Base-by-base conservation (phyloP, 2,113 vertebrate genomes). In the Promerops cafer region DNA sequence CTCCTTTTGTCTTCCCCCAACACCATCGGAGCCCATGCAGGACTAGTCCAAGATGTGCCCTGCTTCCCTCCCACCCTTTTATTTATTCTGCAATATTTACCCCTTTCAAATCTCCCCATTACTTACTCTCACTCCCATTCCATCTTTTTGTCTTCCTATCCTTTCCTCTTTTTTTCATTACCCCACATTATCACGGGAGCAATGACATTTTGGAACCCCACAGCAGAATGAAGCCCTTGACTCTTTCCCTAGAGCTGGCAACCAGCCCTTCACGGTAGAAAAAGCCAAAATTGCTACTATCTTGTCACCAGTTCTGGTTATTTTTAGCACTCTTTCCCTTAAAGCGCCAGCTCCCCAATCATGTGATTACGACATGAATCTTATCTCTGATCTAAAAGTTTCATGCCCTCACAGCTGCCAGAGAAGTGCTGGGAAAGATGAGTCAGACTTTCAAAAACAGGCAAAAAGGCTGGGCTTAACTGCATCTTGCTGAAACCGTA, bases 381-480 rank as follows among this genome's bases (percentile, higher is more conserved):
- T 94, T 77, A 76, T 89, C 87, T 87, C 40, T 87, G 30, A 64
- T 93, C 94, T 87, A 37, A 81, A 94, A 93, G 64, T 89, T 93
- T 16, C 80, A 7, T 94, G 92, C 79, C 90, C 86, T 92, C 92
- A 23, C 95, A 96, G 96, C 94, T 96, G 93, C 94, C 10, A 90
- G 88, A 87, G 76, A 86, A 96, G 70, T 81, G 90, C 90, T 94
- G 96, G 94, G 72, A 96, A 94, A 89, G 30, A 90, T 83, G 96
- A 94, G 92, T 94, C 93, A 96, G 92, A 37, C 71, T 70, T 82
- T 59, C 33, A 52, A 83, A 88, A 90, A 28, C 50, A 26, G 0
- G 40, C 83, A 92, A 19, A 39, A 83, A 86, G 24, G 8, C 68
- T n/a, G 92, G 92, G 82, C 75, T 87, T 59, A 40, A 91, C 89